These are phyloP conservation scores for Hassar affinis DNA, from an alignment of 2,113 vertebrate species.

Conservation along the genomic window DNA sequence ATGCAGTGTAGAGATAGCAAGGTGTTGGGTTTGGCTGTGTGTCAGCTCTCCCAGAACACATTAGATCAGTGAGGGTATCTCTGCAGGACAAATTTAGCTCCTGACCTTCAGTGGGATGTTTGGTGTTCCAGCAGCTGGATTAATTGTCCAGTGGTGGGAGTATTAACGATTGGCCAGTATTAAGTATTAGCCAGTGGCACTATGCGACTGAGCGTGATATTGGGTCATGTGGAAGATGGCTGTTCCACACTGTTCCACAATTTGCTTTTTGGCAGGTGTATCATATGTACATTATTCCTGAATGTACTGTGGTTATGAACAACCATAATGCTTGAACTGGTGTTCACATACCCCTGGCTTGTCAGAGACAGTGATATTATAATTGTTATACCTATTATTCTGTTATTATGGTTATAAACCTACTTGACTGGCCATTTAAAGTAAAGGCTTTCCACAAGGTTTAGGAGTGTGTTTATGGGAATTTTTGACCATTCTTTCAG, in stretches of 20 bases:
- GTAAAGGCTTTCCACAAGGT: too few relatives aligned
- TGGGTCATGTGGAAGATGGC: neutral
- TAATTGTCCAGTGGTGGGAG: slow-evolving; percentile 10
- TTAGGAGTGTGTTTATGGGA: too few relatives aligned
- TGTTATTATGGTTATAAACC: neutral
- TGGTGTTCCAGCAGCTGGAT: slow-evolving; percentile 36
- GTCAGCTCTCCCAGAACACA: slow-evolving; percentile 81
- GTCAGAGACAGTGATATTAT: neutral
- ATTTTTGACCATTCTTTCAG: too few relatives aligned
- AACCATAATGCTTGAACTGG: neutral
- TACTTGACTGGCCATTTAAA: neutral
- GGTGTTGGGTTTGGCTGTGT: slow-evolving; percentile 86
- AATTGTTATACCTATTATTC: neutral
- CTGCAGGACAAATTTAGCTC: slow-evolving; percentile 90
- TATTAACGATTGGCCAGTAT: neutral
- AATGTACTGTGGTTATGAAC: neutral
- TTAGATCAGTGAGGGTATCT: slow-evolving; percentile 75
- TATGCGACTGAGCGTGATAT: too few relatives aligned
- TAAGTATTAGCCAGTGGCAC: too few relatives aligned
- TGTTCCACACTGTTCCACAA: neutral
- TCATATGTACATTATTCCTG: neutral
- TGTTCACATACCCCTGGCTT: neutral
- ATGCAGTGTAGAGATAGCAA: slow-evolving; percentile 81
- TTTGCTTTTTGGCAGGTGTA: neutral
- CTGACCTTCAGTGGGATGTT: slow-evolving; percentile 75